These are phyloP conservation scores for Brachionus calyciflorus DNA, from an alignment of 1,140 invertebrate genomes.

Conservation along the genomic window DNA sequence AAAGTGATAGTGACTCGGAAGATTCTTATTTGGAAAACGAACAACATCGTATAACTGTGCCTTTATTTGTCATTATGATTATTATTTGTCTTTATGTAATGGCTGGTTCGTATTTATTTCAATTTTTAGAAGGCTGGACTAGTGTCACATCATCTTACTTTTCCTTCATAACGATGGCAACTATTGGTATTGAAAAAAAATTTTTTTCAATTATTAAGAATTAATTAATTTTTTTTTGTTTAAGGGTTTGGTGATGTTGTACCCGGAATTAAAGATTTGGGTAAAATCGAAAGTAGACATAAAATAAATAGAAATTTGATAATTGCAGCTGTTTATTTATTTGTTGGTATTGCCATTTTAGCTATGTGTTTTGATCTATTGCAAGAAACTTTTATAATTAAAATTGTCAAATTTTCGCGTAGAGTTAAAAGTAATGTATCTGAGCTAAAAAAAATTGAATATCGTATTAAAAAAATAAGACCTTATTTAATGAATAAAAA, in stretches of 20 bases:
- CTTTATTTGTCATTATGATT: neutral
- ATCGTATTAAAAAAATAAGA: constrained; percentile 16
- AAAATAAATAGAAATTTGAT: constrained; percentile 13
- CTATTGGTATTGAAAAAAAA: constrained; percentile 6
- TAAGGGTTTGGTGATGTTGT: constrained; percentile 30
- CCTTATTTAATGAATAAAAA: neutral
- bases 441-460: constrained; percentile 16
- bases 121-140: constrained; percentile 26
- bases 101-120: neutral
- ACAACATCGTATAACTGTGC: constrained; percentile 3
- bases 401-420: neutral
- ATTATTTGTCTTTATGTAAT: constrained; percentile 8
- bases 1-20: neutral
- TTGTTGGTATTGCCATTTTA: constrained; percentile 33
- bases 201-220: neutral
- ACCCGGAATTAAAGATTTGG: neutral
- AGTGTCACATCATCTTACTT: neutral
- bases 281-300: neutral
- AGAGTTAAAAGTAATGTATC: neutral
- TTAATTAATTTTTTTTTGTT: neutral
- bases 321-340: neutral
- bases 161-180: constrained; percentile 27
- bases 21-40: neutral
- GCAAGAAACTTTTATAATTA: constrained; percentile 41
- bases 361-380: constrained; percentile 46